Conservation (phyloP, 2,888 invertebrate genomes). For the Acleris laterana region DNA sequence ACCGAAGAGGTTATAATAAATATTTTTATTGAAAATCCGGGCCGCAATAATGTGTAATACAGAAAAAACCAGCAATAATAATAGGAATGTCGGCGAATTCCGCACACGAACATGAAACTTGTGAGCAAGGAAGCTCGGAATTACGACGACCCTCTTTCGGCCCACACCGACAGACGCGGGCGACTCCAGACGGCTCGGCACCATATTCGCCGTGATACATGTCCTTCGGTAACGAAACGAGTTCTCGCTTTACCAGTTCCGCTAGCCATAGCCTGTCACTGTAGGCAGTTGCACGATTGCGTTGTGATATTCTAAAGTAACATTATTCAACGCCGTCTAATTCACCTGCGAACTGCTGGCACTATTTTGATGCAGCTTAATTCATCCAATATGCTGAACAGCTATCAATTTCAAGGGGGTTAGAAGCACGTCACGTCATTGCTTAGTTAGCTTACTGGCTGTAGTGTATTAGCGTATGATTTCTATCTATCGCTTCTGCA, state of each 20-base stretch:
- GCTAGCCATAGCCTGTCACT: slow-evolving; percentile 1
- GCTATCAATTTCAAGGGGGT: no score
- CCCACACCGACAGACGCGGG: slow-evolving; percentile 13
- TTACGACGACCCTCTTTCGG: slow-evolving; percentile 39
- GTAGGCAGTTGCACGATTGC: no score
- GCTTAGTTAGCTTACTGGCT: no score
- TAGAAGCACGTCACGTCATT: no score
- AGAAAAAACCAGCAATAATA: slow-evolving; percentile 43
- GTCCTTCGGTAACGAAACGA: not conserved
- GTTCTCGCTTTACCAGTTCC: slow-evolving; percentile 17
- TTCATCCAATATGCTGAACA: no score
- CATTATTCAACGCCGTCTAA: no score
- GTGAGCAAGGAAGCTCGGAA: slow-evolving; percentile 11
- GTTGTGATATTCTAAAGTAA: no score
- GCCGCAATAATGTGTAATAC: slow-evolving; percentile 28
- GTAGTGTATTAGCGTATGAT: no score
- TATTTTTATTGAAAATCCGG: slow-evolving; percentile 29
- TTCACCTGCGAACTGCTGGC: no score
- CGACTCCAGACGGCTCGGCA: slow-evolving; percentile 68
- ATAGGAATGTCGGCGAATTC: slow-evolving; percentile 44
- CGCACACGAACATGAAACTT: slow-evolving; percentile 26
- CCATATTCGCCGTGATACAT: slow-evolving; percentile 47
- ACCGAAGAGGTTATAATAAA: slow-evolving; percentile 24
- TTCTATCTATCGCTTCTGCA: no score
- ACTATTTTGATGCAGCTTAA: no score